phyloP scores from a whole-genome alignment of 2,888 invertebrate species.

The Acanthosepion esculentum region DNA sequence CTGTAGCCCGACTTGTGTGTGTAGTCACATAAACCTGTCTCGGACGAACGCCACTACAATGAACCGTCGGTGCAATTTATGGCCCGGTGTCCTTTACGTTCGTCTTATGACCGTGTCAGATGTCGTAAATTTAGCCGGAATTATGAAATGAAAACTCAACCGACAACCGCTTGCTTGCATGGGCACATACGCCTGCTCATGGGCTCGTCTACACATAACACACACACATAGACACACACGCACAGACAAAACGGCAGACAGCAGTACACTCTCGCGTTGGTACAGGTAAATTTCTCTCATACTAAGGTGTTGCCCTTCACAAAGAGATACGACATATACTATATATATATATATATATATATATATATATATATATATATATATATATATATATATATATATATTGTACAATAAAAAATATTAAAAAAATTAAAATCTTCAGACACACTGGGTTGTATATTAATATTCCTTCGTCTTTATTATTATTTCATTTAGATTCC shows the following conservation, averaged over 20 bases:
- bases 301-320: no score
- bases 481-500: no score
- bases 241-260: not conserved
- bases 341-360: not conserved
- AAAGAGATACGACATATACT: no score
- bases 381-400: no score
- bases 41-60: conserved; percentile 17
- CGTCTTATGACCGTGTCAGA: conserved; percentile 33
- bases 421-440: no score
- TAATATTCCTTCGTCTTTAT: no score
- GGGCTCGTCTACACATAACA: not conserved
- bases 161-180: not conserved
- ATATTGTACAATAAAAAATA: no score
- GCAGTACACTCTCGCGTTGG: not conserved
- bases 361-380: not conserved
- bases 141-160: conserved; percentile 12
- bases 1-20: not conserved
- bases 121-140: conserved; percentile 12
- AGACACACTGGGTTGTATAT: no score
- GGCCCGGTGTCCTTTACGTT: not conserved
- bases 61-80: not conserved
- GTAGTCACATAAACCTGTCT: conserved; percentile 4
- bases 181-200: not conserved
- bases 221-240: not conserved
- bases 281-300: no score